Percentiles rank a stretch among this genome's conserved stretches.
Evolutionary conservation across 2,797 vertebrate species (phyloP).

Genomic region (Botia almorhae): DNA sequence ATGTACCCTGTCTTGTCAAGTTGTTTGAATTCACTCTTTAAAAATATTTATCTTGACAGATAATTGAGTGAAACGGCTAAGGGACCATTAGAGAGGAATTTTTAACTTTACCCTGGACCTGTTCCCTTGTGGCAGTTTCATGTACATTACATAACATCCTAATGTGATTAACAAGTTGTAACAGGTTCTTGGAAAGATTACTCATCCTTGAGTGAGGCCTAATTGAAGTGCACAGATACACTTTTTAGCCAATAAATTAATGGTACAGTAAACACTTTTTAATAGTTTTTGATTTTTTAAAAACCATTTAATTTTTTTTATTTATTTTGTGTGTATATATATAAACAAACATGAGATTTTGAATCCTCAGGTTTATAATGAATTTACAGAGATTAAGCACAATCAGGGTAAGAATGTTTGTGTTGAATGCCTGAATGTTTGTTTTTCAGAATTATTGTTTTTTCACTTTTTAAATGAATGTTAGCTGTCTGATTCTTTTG

Average conservation of each 20-base stretch:
- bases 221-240: not conserved
- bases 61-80: slow-evolving; percentile 4
- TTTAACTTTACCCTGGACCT: slow-evolving; percentile 48
- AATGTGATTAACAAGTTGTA: slow-evolving; percentile 56
- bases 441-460: no score
- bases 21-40: slow-evolving; percentile 9
- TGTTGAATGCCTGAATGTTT: no score
- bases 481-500: slow-evolving; percentile 49
- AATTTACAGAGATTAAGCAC: no score
- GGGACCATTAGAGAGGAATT: slow-evolving; percentile 37
- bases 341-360: no score
- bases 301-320: no score
- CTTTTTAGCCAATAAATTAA: not conserved
- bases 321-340: no score
- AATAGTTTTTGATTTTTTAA: not conserved
- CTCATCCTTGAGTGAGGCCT: slow-evolving; percentile 2
- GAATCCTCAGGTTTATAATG: no score
- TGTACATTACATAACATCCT: slow-evolving; percentile 54
- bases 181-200: slow-evolving; percentile 53
- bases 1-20: not conserved
- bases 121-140: slow-evolving; percentile 43
- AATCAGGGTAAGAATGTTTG: no score
- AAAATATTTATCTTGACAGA: slow-evolving; percentile 9
- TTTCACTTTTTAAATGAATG: not conserved
- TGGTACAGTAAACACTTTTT: not conserved